These are phyloP conservation scores for Amazonetta brasiliensis DNA, from an alignment of 2,797 vertebrate species.

Conservation along the genomic window DNA sequence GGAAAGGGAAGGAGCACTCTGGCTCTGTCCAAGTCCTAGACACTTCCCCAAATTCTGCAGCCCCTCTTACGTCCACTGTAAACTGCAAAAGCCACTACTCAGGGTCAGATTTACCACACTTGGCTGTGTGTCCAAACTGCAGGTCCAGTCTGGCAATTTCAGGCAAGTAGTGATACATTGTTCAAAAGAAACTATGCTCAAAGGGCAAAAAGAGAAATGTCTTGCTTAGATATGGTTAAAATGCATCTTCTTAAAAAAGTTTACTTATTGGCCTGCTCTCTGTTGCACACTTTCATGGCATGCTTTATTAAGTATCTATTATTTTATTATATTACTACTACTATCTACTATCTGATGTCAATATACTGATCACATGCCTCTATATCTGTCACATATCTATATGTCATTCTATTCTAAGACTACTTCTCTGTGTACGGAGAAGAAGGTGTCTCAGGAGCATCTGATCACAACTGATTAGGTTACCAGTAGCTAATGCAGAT, in stretches of 20 bases:
- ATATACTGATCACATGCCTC: neutral
- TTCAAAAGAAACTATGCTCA: neutral
- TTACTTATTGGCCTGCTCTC: neutral
- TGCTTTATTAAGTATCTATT: neutral
- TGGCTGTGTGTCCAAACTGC: neutral
- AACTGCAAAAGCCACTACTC: neutral
- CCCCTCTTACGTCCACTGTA: neutral
- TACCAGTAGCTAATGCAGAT: constrained; percentile 30
- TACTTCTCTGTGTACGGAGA: neutral
- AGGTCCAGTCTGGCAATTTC: neutral
- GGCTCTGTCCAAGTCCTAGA: neutral
- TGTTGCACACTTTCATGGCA: neutral
- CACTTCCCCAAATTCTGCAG: fast-evolving
- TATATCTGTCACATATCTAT: neutral
- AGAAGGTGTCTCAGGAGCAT: neutral
- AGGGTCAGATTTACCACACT: neutral
- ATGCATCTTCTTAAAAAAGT: neutral
- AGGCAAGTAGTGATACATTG: neutral
- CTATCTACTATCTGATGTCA: neutral
- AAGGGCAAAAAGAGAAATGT: fast-evolving
- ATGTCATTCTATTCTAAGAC: neutral
- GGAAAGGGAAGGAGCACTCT: neutral
- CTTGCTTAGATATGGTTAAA: neutral
- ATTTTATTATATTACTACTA: neutral
- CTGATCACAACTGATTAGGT: constrained; percentile 41